Evolutionary conservation across 2,113 vertebrate genomes (phyloP).

Genomic region (mouse (Mus musculus)): DNA sequence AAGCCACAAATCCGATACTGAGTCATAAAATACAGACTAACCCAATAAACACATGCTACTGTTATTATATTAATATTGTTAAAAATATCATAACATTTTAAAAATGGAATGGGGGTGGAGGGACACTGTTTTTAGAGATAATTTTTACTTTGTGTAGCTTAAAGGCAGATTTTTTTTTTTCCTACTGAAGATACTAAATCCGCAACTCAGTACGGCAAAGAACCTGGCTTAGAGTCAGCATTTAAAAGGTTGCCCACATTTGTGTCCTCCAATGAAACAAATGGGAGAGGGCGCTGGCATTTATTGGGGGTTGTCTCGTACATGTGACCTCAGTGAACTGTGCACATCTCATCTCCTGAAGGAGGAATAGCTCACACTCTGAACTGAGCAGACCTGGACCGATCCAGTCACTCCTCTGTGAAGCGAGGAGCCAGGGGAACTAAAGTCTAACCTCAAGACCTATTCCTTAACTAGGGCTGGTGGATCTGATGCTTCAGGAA

Average conservation of each 20-base stretch:
- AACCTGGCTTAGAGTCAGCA: neutral
- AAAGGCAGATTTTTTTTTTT: conserved; percentile 71
- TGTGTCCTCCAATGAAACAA: neutral
- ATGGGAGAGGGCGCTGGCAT: neutral
- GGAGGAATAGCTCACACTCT: neutral
- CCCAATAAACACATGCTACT: conserved; percentile 88
- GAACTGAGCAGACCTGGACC: neutral
- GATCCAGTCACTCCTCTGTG: neutral
- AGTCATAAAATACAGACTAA: conserved; percentile 90
- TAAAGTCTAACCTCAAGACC: neutral
- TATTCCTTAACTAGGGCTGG: neutral
- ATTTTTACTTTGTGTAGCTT: conserved; percentile 83
- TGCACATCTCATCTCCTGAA: neutral
- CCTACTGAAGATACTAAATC: neutral
- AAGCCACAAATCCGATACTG: conserved; percentile 89
- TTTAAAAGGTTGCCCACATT: too few species aligned
- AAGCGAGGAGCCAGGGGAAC: neutral
- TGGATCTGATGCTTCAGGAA: neutral
- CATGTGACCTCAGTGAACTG: neutral
- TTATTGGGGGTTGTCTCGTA: neutral
- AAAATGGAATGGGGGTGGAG: conserved; percentile 86
- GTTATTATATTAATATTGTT: conserved; percentile 90
- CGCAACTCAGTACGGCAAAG: neutral
- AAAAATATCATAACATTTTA: conserved; percentile 88
- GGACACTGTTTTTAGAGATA: conserved; percentile 81